Conservation (phyloP, 2,888 invertebrate species). For the Mythimna albipuncta region DNA sequence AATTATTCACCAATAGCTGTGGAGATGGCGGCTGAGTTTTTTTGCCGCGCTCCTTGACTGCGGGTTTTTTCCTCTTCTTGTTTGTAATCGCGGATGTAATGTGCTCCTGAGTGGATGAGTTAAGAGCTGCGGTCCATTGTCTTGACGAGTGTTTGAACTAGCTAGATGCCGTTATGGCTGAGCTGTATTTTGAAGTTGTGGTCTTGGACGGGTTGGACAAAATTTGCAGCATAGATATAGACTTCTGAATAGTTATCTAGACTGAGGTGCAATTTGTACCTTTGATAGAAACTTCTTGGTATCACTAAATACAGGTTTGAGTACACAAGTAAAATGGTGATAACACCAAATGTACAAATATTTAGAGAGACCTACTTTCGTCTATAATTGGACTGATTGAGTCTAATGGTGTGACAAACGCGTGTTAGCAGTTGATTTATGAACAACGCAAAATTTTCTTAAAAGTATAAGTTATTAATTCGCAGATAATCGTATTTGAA, state of each 20-base stretch:
- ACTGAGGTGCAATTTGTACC: background rate
- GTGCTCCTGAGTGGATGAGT: constrained; percentile 61
- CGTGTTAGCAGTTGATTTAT: background rate
- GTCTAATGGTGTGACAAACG: background rate
- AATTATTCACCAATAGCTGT: constrained; percentile 79
- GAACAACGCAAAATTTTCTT: background rate
- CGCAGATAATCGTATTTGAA: background rate
- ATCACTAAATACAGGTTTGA: background rate
- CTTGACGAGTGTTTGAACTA: constrained; percentile 42
- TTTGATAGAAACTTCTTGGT: background rate
- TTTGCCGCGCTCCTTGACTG: constrained; percentile 54
- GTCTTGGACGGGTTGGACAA: background rate
- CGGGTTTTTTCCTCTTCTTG: constrained; percentile 53
- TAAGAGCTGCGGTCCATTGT: constrained; percentile 50
- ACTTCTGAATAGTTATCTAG: background rate
- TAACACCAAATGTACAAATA: too few species aligned
- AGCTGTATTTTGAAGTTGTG: constrained; percentile 1
- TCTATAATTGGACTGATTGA: background rate
- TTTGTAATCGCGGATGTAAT: constrained; percentile 63
- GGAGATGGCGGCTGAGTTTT: constrained; percentile 51
- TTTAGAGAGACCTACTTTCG: background rate
- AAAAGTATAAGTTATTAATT: too few species aligned
- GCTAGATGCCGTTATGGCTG: background rate
- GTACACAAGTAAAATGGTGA: background rate
- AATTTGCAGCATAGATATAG: background rate